Evolutionary conservation across 2,113 vertebrate genomes (phyloP), one percentile per base, ranked within the genome.

Genomic region (Pleuronectes platessa): DNA sequence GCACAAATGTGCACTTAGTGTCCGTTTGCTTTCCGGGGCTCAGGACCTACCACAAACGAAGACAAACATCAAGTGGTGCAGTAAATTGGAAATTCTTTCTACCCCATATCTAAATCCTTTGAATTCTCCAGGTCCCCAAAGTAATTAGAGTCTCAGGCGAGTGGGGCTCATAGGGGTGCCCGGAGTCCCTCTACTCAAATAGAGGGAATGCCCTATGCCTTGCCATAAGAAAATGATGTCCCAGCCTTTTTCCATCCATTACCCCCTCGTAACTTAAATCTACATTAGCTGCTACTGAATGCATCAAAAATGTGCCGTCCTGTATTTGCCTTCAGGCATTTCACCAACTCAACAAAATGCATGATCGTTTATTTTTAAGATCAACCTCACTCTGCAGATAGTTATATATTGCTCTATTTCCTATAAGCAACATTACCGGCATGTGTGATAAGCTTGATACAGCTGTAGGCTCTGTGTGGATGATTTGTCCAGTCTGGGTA

Each of bases 121-220:
- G 90, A 93, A 95, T 94, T 94, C 94, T 95, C 94, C 89, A 92
- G 91, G 92, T 94, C 94, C 94, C 94, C 85, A 89, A 95, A 92
- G 94, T 95, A 94, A 95, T 95, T 94, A 94, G 92, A 93, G 92
- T 93, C 92, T 92, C 89, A 84, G 71, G 90, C 83, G 92, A 92
- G 86, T 81, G 87, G 92, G 90, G 88, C 88, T 90, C 90, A 84
- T 42, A 81, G 90, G 85, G 88, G 85, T 81, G 64, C 85, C 87
- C 74, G 67, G 72, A 88, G 83, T 86, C 89, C 88, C 86, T 83
- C 83, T 88, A 59, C 82, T 88, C 90, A 91, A 92, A 92, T 89
- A 88, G 88, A 90, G 89, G 87, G 89, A 91, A 82, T 91, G 90
- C 85, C 90, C 87, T 79, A 70, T 54, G 82, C 73, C 76, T 76